These are phyloP conservation scores for Cremastobaeus sp. DNA, from an alignment of 2,888 invertebrate genomes.

Conservation along the genomic window DNA sequence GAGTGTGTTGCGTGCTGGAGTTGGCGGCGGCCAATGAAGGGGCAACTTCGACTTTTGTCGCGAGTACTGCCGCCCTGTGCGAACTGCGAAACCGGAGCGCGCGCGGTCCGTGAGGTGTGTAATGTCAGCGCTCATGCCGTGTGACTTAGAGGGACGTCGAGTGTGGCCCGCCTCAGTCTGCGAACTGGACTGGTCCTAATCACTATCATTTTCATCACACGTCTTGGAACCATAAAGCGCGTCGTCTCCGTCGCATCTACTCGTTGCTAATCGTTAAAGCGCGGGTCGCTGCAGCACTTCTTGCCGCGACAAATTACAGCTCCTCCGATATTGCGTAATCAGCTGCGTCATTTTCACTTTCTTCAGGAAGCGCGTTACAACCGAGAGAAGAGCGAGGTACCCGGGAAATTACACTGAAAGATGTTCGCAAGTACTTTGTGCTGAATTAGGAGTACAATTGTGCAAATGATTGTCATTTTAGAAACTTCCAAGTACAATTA, in stretches of 20 bases:
- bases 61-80: too few species aligned
- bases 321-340: slow-evolving; percentile 6
- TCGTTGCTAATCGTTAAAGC: slow-evolving; percentile 38
- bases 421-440: background rate
- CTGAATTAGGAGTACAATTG: background rate
- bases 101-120: slow-evolving; percentile 54
- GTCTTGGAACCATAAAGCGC: slow-evolving; percentile 26
- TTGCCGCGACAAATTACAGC: slow-evolving; percentile 20
- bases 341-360: background rate
- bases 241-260: slow-evolving; percentile 16
- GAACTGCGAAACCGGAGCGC: too few species aligned
- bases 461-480: background rate
- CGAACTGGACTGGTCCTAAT: slow-evolving; percentile 53
- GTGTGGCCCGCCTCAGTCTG: slow-evolving; percentile 59
- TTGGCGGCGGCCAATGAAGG: slow-evolving; percentile 66
- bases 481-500: too few species aligned
- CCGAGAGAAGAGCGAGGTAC: too few species aligned
- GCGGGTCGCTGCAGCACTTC: too few species aligned
- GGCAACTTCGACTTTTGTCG: slow-evolving; percentile 73
- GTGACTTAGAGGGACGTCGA: slow-evolving; percentile 65
- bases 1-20: background rate
- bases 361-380: background rate
- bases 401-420: too few species aligned
- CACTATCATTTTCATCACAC: slow-evolving; percentile 62
- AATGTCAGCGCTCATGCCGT: slow-evolving; percentile 64